Conservation (phyloP, 2,888 invertebrate species). For the Polia nebulosa region DNA sequence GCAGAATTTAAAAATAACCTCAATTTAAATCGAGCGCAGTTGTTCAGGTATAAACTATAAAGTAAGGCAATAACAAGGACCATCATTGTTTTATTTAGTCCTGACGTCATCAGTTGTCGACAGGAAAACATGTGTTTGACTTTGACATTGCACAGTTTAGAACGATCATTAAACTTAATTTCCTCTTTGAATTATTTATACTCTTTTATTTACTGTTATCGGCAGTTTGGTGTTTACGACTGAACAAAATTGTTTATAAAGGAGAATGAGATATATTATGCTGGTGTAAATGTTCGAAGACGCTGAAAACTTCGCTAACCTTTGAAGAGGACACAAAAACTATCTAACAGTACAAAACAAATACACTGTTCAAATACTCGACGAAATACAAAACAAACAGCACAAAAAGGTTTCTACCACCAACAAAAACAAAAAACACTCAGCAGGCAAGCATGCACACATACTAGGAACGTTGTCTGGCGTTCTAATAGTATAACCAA, state of each 20-base stretch:
- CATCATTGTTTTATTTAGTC: constrained; percentile 68
- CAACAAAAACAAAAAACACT: constrained; percentile 77
- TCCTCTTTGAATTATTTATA: constrained; percentile 73
- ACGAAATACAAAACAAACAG: constrained; percentile 62
- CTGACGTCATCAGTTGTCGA: constrained; percentile 67
- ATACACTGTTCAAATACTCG: constrained; percentile 49
- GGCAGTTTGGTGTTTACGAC: constrained; percentile 63
- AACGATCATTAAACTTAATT: constrained; percentile 75
- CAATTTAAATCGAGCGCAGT: constrained; percentile 35
- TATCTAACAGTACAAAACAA: constrained; percentile 47
- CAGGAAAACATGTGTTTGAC: constrained; percentile 69
- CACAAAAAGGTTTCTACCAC: constrained; percentile 67
- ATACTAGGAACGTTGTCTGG: constrained; percentile 82
- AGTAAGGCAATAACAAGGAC: constrained; percentile 57
- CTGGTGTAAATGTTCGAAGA: constrained; percentile 46
- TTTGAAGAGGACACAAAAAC: constrained; percentile 58
- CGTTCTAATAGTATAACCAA: constrained; percentile 72
- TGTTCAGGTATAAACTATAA: constrained; percentile 55
- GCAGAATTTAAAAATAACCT: constrained; percentile 32
- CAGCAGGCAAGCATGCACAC: constrained; percentile 89
- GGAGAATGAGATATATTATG: constrained; percentile 42
- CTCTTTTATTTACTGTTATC: constrained; percentile 66
- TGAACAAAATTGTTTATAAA: constrained; percentile 36
- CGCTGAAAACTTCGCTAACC: constrained; percentile 41
- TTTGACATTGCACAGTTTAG: constrained; percentile 76